These are phyloP conservation scores for Scolopax mira DNA, from an alignment of 2,113 vertebrate species.

Conservation along the genomic window DNA sequence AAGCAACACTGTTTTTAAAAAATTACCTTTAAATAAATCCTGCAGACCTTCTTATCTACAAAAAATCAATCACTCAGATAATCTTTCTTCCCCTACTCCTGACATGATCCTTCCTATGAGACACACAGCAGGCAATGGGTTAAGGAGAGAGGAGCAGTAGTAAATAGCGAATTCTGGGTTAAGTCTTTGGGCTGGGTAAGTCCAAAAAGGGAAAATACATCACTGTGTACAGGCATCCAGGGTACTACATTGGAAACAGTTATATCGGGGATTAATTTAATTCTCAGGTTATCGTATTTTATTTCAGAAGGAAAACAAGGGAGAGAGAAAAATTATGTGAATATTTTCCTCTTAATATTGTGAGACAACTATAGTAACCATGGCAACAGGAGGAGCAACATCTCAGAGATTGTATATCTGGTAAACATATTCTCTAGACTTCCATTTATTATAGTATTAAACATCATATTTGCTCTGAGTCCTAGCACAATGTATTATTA, in stretches of 20 bases:
- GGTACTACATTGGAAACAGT: not conserved
- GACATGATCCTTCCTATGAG: not conserved
- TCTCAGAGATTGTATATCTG: not conserved
- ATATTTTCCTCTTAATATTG: not conserved
- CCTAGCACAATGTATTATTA: not conserved
- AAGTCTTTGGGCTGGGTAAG: not conserved
- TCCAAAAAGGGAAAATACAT: not conserved
- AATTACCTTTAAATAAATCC: not conserved
- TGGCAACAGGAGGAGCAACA: slow-evolving; percentile 18
- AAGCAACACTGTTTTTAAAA: not conserved
- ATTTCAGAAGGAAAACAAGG: not conserved
- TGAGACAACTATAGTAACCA: slow-evolving; percentile 3
- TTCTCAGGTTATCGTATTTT: not conserved
- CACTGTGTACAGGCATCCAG: fast-evolving
- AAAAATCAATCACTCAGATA: fast-evolving
- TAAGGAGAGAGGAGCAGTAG: not conserved
- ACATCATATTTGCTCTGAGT: not conserved
- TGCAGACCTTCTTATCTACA: not conserved
- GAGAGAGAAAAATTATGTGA: not conserved
- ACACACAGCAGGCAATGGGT: not conserved
- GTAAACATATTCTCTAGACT: not conserved
- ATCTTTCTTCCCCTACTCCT: not conserved
- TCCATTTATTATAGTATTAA: not conserved
- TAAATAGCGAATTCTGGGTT: not conserved
- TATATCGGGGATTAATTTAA: not conserved